A percentile compares a stretch with the other conserved stretches of the same genome.
phyloP scores from a whole-genome alignment of 2,797 vertebrate genomes.

The Falco cherrug region DNA sequence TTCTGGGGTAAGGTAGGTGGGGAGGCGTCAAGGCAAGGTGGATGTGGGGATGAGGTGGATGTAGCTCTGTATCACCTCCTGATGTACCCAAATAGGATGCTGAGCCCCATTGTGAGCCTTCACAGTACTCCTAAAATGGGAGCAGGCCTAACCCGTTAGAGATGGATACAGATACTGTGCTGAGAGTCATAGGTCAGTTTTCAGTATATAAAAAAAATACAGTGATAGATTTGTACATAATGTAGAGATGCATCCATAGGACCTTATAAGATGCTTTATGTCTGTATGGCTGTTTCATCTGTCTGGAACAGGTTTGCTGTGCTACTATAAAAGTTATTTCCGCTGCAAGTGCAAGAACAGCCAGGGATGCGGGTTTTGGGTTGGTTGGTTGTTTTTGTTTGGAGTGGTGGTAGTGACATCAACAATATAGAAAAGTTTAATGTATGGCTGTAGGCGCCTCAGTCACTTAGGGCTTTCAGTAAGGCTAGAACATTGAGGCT shows the following conservation, averaged over 20 bases:
- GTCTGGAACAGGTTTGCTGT: neutral
- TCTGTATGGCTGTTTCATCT: rapidly evolving
- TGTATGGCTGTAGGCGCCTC: neutral
- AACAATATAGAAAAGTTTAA: neutral
- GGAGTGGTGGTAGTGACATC: neutral
- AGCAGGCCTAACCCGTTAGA: neutral
- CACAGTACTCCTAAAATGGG: neutral
- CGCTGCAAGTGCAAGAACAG: neutral
- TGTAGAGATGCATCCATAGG: neutral
- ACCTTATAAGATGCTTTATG: neutral
- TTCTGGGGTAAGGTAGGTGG: neutral
- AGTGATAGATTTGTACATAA: neutral
- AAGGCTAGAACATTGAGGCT: neutral
- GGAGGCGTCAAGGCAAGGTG: neutral
- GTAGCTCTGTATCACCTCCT: neutral
- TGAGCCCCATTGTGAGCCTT: neutral
- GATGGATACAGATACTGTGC: neutral
- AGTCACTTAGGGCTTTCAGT: neutral
- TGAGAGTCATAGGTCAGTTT: neutral
- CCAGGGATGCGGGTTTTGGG: neutral
- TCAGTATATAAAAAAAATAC: neutral
- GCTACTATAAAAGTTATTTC: neutral
- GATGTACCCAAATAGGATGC: rapidly evolving
- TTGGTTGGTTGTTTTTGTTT: no score
- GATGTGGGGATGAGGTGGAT: neutral